Evolutionary conservation across 2,888 invertebrate species (phyloP).

Genomic region (Chorisops tibialis): DNA sequence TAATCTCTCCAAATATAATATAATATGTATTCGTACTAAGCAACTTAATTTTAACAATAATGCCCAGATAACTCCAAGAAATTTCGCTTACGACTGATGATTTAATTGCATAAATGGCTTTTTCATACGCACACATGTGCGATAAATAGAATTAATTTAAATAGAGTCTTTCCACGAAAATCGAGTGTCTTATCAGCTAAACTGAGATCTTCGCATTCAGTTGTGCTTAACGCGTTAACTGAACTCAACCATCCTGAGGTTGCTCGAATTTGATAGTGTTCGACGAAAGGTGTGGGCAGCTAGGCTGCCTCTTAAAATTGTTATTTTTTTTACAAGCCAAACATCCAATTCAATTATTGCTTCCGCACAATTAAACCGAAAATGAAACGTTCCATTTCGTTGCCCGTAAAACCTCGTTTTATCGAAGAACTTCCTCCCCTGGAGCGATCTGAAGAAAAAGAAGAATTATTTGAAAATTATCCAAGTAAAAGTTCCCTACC

Average conservation of each 20-base stretch:
- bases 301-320: background rate
- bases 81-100: slow-evolving; percentile 14
- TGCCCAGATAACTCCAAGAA: background rate
- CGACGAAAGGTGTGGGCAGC: background rate
- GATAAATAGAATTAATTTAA: no score
- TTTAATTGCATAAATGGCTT: slow-evolving; percentile 9
- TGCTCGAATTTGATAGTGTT: background rate
- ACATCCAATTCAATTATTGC: background rate
- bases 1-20: no score
- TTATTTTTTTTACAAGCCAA: background rate
- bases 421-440: slow-evolving; percentile 42
- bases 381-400: slow-evolving; percentile 47
- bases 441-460: slow-evolving; percentile 47
- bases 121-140: no score
- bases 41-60: background rate
- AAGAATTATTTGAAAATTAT: slow-evolving; percentile 38
- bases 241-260: background rate
- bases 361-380: background rate
- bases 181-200: slow-evolving; percentile 8
- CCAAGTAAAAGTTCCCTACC: slow-evolving; percentile 32
- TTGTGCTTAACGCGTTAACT: background rate
- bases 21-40: no score
- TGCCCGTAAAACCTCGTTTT: slow-evolving; percentile 48
- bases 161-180: no score
- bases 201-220: slow-evolving; percentile 6